Percentiles rank a stretch among this genome's conserved stretches.
phyloP scores from a whole-genome alignment of 2,888 invertebrate species.

The Leucoma salicis region DNA sequence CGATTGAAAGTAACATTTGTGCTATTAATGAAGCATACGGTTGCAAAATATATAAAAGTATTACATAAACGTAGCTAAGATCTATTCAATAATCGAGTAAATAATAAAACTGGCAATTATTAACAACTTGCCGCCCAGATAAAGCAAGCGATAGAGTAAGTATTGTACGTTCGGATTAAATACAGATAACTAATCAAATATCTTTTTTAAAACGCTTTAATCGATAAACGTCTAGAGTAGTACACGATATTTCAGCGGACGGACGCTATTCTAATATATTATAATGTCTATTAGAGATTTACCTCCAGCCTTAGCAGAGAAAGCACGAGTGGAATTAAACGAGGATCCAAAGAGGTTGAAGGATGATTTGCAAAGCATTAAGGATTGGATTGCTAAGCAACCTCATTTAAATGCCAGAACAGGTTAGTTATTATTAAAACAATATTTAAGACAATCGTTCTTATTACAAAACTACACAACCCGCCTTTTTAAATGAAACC shows the following conservation, averaged over 20 bases:
- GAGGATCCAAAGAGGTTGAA: slow-evolving; percentile 74
- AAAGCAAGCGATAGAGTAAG: too few relatives aligned
- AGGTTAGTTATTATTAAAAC: slow-evolving; percentile 36
- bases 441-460: too few relatives aligned
- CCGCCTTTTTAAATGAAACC: too few relatives aligned
- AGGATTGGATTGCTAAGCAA: slow-evolving; percentile 81
- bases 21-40: too few relatives aligned
- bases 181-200: slow-evolving; percentile 36
- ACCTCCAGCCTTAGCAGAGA: slow-evolving; percentile 52
- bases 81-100: too few relatives aligned
- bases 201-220: slow-evolving; percentile 8
- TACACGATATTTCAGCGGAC: background rate
- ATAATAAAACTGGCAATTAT: too few relatives aligned
- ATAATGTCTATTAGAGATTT: slow-evolving; percentile 44
- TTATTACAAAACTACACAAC: too few relatives aligned
- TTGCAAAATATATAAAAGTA: too few relatives aligned
- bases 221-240: background rate
- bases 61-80: too few relatives aligned
- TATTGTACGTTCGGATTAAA: slow-evolving; percentile 16
- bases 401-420: slow-evolving; percentile 72
- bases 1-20: too few relatives aligned
- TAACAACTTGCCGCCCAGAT: too few relatives aligned
- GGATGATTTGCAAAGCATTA: slow-evolving; percentile 74
- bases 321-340: slow-evolving; percentile 75
- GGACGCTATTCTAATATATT: background rate